These are phyloP conservation scores for Crambe crambe DNA, from an alignment of 37 sponge, comb jelly and placozoan genomes.

Conservation along the genomic window DNA sequence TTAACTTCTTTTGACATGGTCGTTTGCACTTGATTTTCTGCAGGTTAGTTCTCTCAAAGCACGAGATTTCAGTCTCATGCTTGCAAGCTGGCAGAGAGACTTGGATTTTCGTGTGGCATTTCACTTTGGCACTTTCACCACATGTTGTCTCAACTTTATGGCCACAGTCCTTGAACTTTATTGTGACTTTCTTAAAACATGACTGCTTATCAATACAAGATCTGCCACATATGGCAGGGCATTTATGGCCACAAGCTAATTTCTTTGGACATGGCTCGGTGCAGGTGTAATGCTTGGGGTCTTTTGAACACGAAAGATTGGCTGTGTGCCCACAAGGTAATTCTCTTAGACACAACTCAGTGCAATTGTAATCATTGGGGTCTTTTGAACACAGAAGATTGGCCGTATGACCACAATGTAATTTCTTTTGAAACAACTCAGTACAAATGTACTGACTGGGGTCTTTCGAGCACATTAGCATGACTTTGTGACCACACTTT, in stretches of 20 bases:
- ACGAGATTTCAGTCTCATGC: no score
- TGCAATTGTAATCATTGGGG: neutral
- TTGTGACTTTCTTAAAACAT: neutral
- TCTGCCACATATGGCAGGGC: conserved; percentile 52
- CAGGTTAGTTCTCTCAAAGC: no score
- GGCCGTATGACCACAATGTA: neutral
- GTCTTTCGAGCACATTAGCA: neutral
- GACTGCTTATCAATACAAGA: no score
- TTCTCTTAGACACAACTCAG: neutral
- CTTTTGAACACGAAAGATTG: neutral
- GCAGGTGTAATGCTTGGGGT: conserved; percentile 27
- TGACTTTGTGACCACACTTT: neutral
- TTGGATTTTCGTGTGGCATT: no score
- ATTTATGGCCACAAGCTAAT: conserved; percentile 44
- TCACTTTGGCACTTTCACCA: no score
- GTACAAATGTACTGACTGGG: neutral
- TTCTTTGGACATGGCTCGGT: conserved; percentile 41
- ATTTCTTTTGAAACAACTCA: neutral
- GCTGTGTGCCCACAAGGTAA: neutral
- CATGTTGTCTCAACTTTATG: no score
- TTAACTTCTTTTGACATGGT: conserved; percentile 42
- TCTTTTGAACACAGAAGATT: neutral
- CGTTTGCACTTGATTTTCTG: no score
- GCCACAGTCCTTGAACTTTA: conserved; percentile 37
- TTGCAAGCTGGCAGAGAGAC: no score